Evolutionary conservation across 2,113 vertebrate species (phyloP).

Genomic region (Oncorhynchus mykiss): DNA sequence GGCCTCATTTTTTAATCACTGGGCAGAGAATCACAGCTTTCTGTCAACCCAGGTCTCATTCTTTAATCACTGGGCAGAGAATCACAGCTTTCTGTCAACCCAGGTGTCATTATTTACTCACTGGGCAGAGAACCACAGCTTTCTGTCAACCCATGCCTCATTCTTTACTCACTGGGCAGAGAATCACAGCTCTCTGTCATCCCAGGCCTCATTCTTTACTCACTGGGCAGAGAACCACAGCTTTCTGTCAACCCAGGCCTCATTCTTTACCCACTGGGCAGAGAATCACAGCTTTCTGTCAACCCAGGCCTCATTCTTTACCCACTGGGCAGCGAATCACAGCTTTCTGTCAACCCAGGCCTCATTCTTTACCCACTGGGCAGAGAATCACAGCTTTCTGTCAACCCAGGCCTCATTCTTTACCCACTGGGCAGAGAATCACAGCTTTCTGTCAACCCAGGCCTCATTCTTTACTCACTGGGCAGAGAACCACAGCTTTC

Average conservation of each 20-base stretch:
- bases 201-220: no score
- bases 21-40: constrained; percentile 12
- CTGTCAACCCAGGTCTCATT: neutral
- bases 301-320: neutral
- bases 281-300: constrained; percentile 11
- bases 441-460: neutral
- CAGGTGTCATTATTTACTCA: neutral
- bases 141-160: neutral
- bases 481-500: constrained; percentile 9
- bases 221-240: constrained; percentile 8
- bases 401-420: neutral
- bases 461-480: neutral
- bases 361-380: neutral
- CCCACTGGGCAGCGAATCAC: neutral
- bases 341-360: neutral
- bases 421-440: neutral
- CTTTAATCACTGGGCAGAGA: constrained; percentile 3
- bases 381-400: no score
- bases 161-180: constrained; percentile 2
- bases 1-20: neutral
- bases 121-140: neutral
- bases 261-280: constrained; percentile 15
- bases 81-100: neutral
- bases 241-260: neutral
- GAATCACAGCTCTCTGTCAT: neutral